Conservation (phyloP, 2,113 vertebrate genomes). For the Rissa tridactyla region DNA sequence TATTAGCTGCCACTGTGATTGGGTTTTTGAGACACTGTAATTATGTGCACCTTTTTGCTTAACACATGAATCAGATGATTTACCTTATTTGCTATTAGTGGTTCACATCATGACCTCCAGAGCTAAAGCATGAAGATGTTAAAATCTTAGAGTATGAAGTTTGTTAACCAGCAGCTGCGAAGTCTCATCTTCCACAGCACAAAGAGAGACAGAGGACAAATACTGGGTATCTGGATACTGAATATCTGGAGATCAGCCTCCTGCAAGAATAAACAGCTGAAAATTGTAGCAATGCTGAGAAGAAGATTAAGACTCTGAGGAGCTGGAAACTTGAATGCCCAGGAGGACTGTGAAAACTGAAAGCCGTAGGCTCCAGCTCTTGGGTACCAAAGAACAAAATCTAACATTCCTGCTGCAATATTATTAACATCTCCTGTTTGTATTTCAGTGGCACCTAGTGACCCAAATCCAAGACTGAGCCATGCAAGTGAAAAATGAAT, state of each 20-base stretch:
- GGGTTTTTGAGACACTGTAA: not conserved
- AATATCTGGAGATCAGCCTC: not conserved
- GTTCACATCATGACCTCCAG: not conserved
- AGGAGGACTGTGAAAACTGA: not conserved
- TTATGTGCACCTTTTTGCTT: not conserved
- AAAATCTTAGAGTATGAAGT: not conserved
- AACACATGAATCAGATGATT: not conserved
- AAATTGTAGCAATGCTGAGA: constrained; percentile 1
- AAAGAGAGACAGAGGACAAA: constrained; percentile 7
- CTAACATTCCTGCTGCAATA: not conserved
- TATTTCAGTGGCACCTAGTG: constrained; percentile 15
- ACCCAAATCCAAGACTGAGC: constrained; percentile 9
- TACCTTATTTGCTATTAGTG: not conserved
- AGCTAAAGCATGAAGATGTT: not conserved
- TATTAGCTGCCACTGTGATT: not conserved
- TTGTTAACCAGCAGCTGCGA: constrained; percentile 33
- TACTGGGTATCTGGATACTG: not conserved
- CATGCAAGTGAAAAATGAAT: not conserved
- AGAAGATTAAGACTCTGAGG: not conserved
- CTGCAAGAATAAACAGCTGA: constrained; percentile 40
- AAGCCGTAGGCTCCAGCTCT: not conserved
- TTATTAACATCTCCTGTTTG: not conserved
- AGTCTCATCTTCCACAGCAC: constrained; percentile 20
- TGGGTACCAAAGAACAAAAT: not conserved
- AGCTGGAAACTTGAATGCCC: not conserved